Evolutionary conservation across 1,140 invertebrate genomes (phyloP).

Genomic region (Bombus polaris): DNA sequence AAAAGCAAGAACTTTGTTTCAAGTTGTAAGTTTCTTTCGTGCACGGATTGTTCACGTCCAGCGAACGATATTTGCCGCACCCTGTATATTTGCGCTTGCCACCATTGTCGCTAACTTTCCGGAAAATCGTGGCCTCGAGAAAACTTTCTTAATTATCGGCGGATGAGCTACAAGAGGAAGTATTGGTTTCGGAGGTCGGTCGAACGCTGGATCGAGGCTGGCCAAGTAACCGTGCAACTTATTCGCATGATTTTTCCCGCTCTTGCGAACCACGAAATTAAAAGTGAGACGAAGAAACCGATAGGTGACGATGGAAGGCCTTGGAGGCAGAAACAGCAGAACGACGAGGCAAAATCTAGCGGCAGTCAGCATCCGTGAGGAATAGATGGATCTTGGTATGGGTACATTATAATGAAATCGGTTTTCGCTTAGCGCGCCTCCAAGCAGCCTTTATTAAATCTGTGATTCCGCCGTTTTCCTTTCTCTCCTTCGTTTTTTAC

Average conservation of each 20-base stretch:
- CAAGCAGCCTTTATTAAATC: conserved; percentile 77
- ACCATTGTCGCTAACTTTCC: not conserved
- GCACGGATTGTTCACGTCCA: not conserved
- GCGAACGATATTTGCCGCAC: not conserved
- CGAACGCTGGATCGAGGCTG: conserved; percentile 7
- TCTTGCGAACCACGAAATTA: conserved; percentile 1
- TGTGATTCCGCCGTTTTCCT: conserved; percentile 69
- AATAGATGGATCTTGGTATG: conserved; percentile 50
- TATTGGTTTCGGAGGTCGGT: not conserved
- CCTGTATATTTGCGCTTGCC: conserved; percentile 1
- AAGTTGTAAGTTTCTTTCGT: not conserved
- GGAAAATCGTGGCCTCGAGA: conserved; percentile 31
- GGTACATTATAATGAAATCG: conserved; percentile 76
- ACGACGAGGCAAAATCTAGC: conserved; percentile 32
- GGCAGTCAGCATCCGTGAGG: conserved; percentile 61
- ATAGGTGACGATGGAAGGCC: not conserved
- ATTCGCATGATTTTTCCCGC: not conserved
- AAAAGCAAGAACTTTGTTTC: not conserved
- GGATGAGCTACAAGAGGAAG: conserved; percentile 1
- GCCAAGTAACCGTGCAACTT: conserved; percentile 4
- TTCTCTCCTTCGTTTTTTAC: conserved; percentile 36
- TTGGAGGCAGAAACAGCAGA: not conserved
- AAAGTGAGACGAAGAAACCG: not conserved
- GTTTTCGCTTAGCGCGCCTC: conserved; percentile 77
- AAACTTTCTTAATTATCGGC: conserved; percentile 64